Evolutionary conservation across 2,888 invertebrate species (phyloP).

Genomic region (Ditula angustiorana): DNA sequence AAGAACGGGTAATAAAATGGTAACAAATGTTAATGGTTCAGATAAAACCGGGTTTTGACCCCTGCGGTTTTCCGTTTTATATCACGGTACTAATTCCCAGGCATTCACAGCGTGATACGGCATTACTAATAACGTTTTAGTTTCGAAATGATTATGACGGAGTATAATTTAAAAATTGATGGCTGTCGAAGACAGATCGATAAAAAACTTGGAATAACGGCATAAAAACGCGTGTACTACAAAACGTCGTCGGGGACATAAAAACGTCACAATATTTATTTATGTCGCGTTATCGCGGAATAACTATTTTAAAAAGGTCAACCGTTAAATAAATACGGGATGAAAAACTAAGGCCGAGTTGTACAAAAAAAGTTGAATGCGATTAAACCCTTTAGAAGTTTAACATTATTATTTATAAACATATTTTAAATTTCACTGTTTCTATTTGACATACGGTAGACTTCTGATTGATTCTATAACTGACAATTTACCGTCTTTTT

Average conservation of each 20-base stretch:
- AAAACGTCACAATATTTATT: conserved; percentile 17
- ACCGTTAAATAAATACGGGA: not conserved
- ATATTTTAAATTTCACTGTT: too few relatives aligned
- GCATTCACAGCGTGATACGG: conserved; percentile 37
- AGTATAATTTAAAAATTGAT: conserved; percentile 34
- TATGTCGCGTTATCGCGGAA: not conserved
- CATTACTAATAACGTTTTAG: conserved; percentile 40
- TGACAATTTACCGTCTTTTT: too few relatives aligned
- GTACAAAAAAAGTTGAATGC: too few relatives aligned
- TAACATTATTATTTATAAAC: too few relatives aligned
- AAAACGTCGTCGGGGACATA: conserved; percentile 15
- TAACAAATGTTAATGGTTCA: conserved; percentile 43
- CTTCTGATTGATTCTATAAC: too few relatives aligned
- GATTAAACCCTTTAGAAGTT: too few relatives aligned
- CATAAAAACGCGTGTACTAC: not conserved
- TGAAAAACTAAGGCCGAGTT: too few relatives aligned
- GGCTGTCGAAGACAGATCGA: conserved; percentile 29
- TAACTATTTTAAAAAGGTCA: not conserved
- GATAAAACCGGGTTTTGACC: conserved; percentile 40
- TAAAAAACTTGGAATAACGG: conserved; percentile 6
- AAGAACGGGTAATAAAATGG: conserved; percentile 45
- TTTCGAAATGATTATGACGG: conserved; percentile 37
- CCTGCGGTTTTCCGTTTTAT: conserved; percentile 35
- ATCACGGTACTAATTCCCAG: conserved; percentile 32
- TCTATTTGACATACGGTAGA: too few relatives aligned